Percentiles rank a stretch among this genome's conserved stretches.
phyloP scores from a whole-genome alignment of 64 coral and sea anemone genomes.

The Platygyra sinensis region DNA sequence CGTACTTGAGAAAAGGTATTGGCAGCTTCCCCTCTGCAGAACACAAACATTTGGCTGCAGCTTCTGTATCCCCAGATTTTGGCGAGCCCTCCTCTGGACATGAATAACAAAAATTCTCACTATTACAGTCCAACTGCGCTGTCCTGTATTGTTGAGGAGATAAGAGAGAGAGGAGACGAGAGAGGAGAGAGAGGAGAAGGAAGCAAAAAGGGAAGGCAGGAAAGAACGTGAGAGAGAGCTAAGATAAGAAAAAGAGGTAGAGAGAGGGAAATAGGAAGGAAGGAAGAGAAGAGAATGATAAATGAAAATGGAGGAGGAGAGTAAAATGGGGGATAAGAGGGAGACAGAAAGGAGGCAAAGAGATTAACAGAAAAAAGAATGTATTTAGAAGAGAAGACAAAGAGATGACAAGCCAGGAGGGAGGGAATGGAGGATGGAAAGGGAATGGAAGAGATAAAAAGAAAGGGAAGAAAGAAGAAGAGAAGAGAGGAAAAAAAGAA shows the following conservation, averaged over 20 bases:
- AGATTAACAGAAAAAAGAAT: background rate
- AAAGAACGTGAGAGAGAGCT: background rate
- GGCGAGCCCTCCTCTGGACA: slow-evolving; percentile 46
- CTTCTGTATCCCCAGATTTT: slow-evolving; percentile 73
- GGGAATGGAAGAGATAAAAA: background rate
- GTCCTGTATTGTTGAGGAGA: background rate
- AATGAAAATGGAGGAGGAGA: background rate
- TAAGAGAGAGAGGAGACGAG: background rate
- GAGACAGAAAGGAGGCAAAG: background rate
- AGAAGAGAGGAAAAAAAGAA: background rate
- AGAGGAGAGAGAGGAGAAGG: background rate
- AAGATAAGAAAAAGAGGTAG: background rate
- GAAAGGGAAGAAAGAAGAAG: background rate
- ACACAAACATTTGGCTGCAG: slow-evolving; percentile 48
- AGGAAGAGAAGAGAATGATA: background rate
- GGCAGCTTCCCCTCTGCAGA: slow-evolving; percentile 77
- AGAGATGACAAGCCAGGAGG: background rate
- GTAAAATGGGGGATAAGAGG: background rate
- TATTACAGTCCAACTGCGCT: background rate
- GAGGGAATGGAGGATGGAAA: background rate
- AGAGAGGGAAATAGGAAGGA: background rate
- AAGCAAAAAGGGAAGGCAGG: background rate
- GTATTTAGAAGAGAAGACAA: too few relatives aligned
- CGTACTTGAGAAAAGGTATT: slow-evolving; percentile 62
- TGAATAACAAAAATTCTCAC: background rate